These are phyloP conservation scores for Kryptopterus vitreolus DNA, from an alignment of 2,797 vertebrate genomes.

Conservation along the genomic window DNA sequence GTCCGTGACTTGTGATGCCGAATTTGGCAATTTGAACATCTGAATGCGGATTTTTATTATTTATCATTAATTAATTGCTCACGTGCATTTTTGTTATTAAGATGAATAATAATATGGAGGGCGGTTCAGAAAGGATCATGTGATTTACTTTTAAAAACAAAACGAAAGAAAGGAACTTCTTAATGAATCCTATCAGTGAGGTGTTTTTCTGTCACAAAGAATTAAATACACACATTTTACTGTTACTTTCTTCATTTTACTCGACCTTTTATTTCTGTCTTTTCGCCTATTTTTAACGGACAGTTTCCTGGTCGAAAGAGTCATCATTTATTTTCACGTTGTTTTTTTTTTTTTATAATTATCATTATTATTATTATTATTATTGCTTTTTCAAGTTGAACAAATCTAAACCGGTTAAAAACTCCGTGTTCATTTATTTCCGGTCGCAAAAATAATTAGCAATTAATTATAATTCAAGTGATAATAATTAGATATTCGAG, in stretches of 20 bases:
- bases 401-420: background rate
- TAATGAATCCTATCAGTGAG: background rate
- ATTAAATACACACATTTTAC: background rate
- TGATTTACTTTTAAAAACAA: no score
- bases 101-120: background rate
- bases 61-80: background rate
- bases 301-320: background rate
- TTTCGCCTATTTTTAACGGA: background rate
- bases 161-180: background rate
- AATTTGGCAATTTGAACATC: background rate
- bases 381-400: no score
- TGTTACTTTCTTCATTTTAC: background rate
- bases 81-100: background rate
- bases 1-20: background rate
- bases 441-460: background rate
- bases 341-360: background rate
- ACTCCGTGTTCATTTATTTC: background rate
- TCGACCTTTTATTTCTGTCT: background rate
- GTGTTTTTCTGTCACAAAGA: background rate
- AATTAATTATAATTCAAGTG: background rate
- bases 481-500: background rate
- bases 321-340: background rate
- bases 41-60: background rate
- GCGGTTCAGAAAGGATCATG: background rate
- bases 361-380: background rate